Percentiles rank a stretch among this genome's conserved stretches.
phyloP scores from a whole-genome alignment of 2,113 vertebrate species.

The Nicator chloris region DNA sequence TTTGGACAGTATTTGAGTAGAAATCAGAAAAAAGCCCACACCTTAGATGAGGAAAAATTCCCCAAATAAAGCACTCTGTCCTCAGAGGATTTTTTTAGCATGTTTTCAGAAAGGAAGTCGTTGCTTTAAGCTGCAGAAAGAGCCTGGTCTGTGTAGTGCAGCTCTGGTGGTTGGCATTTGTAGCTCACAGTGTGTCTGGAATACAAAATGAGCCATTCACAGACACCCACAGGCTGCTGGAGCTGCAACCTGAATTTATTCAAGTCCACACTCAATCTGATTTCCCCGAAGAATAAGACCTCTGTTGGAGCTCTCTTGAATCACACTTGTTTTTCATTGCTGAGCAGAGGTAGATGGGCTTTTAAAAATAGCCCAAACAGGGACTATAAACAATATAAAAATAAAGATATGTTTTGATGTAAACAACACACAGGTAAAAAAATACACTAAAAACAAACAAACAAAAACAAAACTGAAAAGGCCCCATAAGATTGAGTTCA shows the following conservation, averaged over 20 bases:
- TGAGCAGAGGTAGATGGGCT: constrained; percentile 72
- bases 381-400: neutral
- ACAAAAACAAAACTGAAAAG: neutral
- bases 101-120: neutral
- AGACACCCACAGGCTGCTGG: constrained; percentile 74
- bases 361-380: constrained; percentile 45
- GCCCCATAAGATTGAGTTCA: neutral
- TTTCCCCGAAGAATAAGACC: constrained; percentile 82
- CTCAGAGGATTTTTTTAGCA: neutral
- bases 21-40: neutral
- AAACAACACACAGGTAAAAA: neutral
- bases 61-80: neutral
- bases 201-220: constrained; percentile 77
- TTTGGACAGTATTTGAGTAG: neutral
- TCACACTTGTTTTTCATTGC: constrained; percentile 78
- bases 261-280: constrained; percentile 74
- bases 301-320: constrained; percentile 83
- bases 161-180: constrained; percentile 60
- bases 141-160: neutral
- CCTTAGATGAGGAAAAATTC: neutral
- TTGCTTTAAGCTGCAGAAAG: neutral
- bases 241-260: constrained; percentile 73
- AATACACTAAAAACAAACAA: neutral
- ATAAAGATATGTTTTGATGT: neutral
- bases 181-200: constrained; percentile 67